These are phyloP conservation scores for Nycteola revayana DNA, from an alignment of 2,888 invertebrate genomes.

Conservation along the genomic window DNA sequence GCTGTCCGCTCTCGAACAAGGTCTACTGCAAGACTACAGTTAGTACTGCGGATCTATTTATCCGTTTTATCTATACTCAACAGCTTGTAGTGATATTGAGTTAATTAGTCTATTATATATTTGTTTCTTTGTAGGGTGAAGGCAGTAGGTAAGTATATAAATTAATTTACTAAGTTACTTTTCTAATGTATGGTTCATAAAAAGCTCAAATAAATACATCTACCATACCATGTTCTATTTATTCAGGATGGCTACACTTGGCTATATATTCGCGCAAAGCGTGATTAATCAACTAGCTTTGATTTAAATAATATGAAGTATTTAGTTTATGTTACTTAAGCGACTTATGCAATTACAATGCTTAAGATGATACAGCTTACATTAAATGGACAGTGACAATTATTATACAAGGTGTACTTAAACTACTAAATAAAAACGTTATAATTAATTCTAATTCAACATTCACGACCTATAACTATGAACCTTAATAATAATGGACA, in stretches of 20 bases:
- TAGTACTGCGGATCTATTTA: conserved; percentile 18
- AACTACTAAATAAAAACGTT: conserved; percentile 48
- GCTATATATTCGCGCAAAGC: conserved; percentile 5
- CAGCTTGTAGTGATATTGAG: conserved; percentile 15
- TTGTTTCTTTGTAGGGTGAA: conserved; percentile 14
- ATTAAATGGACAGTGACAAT: conserved; percentile 68
- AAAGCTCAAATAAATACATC: too few relatives aligned
- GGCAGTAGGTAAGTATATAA: conserved; percentile 21
- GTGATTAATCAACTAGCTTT: conserved; percentile 3
- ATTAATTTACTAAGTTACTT: too few relatives aligned
- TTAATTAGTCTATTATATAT: conserved; percentile 18
- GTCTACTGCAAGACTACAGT: conserved; percentile 31
- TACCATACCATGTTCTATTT: too few relatives aligned
- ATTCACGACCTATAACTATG: conserved; percentile 51
- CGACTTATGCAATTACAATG: conserved; percentile 26
- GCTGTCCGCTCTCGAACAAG: conserved; percentile 23
- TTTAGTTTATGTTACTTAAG: conserved; percentile 4
- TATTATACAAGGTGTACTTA: conserved; percentile 66
- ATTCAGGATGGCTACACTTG: too few relatives aligned
- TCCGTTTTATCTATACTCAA: conserved; percentile 23
- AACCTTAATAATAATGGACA: conserved; percentile 74
- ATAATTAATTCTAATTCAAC: conserved; percentile 48
- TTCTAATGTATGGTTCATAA: too few relatives aligned
- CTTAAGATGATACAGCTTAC: conserved; percentile 46
- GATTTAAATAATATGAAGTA: conserved; percentile 3